These are phyloP conservation scores for Abrostola triplasia DNA, from an alignment of 2,888 invertebrate genomes.

Conservation along the genomic window DNA sequence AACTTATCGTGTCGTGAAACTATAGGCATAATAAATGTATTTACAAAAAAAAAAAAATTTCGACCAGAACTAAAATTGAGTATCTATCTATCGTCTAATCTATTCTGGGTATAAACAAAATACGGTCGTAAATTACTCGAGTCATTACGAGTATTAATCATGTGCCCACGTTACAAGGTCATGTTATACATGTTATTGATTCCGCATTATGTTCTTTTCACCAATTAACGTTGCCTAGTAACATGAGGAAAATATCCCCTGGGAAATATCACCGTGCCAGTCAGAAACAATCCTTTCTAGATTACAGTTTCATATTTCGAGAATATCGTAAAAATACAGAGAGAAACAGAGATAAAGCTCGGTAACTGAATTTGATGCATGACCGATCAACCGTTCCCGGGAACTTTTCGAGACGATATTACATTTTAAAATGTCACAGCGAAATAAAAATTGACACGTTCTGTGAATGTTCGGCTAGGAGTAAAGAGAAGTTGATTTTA, in stretches of 20 bases:
- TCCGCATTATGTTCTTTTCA: conserved; percentile 6
- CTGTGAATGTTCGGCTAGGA: background rate
- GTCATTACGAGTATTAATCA: background rate
- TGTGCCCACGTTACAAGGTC: background rate
- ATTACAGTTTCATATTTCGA: conserved; percentile 9
- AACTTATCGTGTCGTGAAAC: no score
- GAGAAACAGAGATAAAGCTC: conserved; percentile 10
- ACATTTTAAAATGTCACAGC: conserved; percentile 35
- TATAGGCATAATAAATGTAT: no score
- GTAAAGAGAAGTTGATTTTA: background rate
- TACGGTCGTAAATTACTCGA: no score
- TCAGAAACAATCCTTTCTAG: conserved; percentile 22
- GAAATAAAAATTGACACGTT: conserved; percentile 6
- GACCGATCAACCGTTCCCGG: conserved; percentile 20
- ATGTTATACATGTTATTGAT: conserved; percentile 1
- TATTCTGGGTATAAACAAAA: no score
- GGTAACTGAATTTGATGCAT: conserved; percentile 50
- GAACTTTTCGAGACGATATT: conserved; percentile 41
- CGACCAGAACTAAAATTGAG: no score
- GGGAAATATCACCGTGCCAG: conserved; percentile 16
- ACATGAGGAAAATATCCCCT: background rate
- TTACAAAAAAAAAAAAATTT: no score
- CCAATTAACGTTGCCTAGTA: conserved; percentile 17
- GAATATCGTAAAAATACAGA: conserved; percentile 21
- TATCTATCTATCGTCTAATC: no score